phyloP scores from a whole-genome alignment of 2,888 invertebrate genomes.

The Eurois occulta region DNA sequence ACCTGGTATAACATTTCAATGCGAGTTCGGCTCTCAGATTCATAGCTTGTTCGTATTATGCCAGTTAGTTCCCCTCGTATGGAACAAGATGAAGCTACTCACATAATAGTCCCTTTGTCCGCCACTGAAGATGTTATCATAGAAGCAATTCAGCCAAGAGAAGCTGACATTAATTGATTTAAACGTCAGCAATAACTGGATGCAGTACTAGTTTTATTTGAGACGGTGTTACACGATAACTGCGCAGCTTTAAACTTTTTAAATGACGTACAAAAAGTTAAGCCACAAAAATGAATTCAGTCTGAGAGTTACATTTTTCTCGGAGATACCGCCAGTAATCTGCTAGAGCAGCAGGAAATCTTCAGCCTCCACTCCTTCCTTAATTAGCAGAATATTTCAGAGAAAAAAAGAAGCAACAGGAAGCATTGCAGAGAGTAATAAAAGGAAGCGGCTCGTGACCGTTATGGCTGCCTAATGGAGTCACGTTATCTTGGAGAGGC shows the following conservation, averaged over 20 bases:
- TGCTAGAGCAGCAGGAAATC: constrained; percentile 87
- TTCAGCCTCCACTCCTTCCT: constrained; percentile 87
- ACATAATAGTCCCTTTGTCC: constrained; percentile 84
- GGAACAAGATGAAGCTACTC: constrained; percentile 79
- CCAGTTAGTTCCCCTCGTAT: constrained; percentile 75
- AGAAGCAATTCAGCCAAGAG: constrained; percentile 75
- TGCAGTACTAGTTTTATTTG: constrained; percentile 45
- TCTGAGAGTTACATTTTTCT: constrained; percentile 82
- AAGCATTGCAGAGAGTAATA: constrained; percentile 83
- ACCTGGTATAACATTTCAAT: constrained; percentile 81
- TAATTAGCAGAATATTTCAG: constrained; percentile 89
- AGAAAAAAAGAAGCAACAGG: constrained; percentile 85
- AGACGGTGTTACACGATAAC: constrained; percentile 60
- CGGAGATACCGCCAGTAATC: constrained; percentile 84
- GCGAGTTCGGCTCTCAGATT: constrained; percentile 76
- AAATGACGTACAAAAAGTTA: constrained; percentile 77
- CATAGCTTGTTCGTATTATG: constrained; percentile 77
- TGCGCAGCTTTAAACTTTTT: constrained; percentile 67
- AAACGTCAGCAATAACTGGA: constrained; percentile 62
- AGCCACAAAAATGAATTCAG: constrained; percentile 81
- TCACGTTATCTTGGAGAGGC: constrained; percentile 78
- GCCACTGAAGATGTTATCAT: constrained; percentile 80
- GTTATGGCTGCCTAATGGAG: constrained; percentile 81
- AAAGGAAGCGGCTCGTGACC: constrained; percentile 83
- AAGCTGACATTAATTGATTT: constrained; percentile 78